A percentile compares a stretch with the other conserved stretches of the same genome.
These are phyloP conservation scores for Montipora capitata DNA, from an alignment of 92 coral and sea anemone genomes.

Conservation along the genomic window DNA sequence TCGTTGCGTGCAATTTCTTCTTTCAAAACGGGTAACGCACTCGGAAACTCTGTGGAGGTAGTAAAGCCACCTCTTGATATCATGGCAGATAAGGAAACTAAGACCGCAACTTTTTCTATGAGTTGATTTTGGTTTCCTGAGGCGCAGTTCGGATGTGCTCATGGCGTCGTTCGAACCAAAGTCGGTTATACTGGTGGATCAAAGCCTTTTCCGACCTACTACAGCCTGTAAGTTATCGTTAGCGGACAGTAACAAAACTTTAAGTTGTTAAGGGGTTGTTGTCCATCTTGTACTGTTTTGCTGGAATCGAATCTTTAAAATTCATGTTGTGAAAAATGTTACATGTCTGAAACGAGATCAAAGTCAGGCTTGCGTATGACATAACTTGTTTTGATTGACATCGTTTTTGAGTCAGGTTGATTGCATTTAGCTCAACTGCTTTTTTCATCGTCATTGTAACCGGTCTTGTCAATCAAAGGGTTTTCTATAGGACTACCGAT, in stretches of 20 bases:
- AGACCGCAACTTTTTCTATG: constrained; percentile 94
- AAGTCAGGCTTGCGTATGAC: too few species aligned
- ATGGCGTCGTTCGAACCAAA: constrained; percentile 92
- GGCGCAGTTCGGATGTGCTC: constrained; percentile 95
- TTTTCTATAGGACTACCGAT: too few species aligned
- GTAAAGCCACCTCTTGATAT: constrained; percentile 63
- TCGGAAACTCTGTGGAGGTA: constrained; percentile 46
- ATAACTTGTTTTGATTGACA: too few species aligned
- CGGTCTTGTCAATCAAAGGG: too few species aligned
- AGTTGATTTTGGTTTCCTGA: constrained; percentile 99
- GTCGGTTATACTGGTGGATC: constrained; percentile 99
- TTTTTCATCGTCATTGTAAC: too few species aligned
- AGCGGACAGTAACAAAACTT: background rate
- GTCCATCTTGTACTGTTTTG: background rate
- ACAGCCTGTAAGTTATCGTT: constrained; percentile 90
- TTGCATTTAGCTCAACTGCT: too few species aligned
- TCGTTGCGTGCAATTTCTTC: constrained; percentile 47
- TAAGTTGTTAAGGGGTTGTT: background rate
- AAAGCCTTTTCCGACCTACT: constrained; percentile 89
- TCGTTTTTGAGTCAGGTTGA: too few species aligned
- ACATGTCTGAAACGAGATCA: too few species aligned
- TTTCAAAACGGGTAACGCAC: constrained; percentile 77
- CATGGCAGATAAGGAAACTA: constrained; percentile 72
- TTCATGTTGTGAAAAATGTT: background rate
- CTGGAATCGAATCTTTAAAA: background rate